Percentiles rank a stretch among this genome's conserved stretches.
These are phyloP conservation scores for Bombyx huttoni DNA, from an alignment of 2,888 invertebrate species.

Conservation along the genomic window DNA sequence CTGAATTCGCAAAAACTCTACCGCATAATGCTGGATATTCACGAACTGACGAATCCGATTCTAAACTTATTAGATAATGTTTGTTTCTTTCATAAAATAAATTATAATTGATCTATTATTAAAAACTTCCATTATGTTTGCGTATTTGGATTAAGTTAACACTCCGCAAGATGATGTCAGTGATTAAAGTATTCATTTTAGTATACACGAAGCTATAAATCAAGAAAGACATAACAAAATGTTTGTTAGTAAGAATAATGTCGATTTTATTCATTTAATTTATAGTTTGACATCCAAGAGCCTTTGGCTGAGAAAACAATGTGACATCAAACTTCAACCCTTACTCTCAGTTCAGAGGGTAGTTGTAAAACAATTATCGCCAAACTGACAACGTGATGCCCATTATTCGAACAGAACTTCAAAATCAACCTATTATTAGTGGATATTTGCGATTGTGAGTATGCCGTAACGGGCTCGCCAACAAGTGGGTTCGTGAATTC, in stretches of 20 bases:
- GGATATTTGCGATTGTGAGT: background rate
- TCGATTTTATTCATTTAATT: background rate
- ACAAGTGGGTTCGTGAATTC: constrained; percentile 7
- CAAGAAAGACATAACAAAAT: too few species aligned
- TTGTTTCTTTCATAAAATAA: background rate
- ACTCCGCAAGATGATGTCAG: too few species aligned
- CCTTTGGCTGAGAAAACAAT: background rate
- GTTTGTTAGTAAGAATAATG: background rate
- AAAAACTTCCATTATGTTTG: too few species aligned
- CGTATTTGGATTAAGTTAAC: too few species aligned
- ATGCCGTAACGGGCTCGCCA: background rate
- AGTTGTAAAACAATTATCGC: background rate
- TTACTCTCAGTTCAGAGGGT: background rate
- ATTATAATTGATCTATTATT: too few species aligned
- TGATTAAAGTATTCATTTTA: too few species aligned
- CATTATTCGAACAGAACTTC: background rate
- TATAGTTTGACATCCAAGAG: background rate
- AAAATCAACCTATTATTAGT: background rate
- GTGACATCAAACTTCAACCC: background rate
- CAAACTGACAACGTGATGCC: background rate
- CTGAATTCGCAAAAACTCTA: constrained; percentile 2
- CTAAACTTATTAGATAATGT: background rate
- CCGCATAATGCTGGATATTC: background rate
- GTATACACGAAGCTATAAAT: too few species aligned
- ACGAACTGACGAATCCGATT: background rate